Evolutionary conservation across 2,888 invertebrate species (phyloP).

Genomic region (Mesopsocus fuscifrons): DNA sequence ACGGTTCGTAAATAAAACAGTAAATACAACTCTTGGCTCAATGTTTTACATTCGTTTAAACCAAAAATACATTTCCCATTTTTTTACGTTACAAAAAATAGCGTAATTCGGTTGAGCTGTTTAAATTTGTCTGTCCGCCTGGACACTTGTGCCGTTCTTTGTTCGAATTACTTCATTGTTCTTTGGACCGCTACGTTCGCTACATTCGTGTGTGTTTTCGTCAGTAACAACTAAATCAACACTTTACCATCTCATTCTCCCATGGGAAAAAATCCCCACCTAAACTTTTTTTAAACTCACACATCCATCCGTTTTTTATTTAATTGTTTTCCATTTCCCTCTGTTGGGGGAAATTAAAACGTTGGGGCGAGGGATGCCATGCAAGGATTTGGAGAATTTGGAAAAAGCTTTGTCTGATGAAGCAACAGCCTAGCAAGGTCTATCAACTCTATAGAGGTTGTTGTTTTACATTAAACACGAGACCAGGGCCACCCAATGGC

Average conservation of each 20-base stretch:
- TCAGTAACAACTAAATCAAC: not conserved
- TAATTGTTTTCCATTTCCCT: too few species aligned
- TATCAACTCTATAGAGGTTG: too few species aligned
- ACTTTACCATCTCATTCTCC: not conserved
- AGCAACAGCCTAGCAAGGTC: too few species aligned
- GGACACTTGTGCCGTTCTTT: constrained; percentile 4
- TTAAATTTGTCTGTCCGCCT: constrained; percentile 7
- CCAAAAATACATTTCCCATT: constrained; percentile 8
- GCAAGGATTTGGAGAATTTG: too few species aligned
- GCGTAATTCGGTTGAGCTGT: constrained; percentile 8
- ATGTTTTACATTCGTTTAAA: constrained; percentile 8
- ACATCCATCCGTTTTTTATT: too few species aligned
- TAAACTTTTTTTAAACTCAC: too few species aligned
- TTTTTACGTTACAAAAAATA: constrained; percentile 5
- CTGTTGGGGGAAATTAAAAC: too few species aligned
- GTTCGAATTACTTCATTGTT: not conserved
- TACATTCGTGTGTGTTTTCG: not conserved
- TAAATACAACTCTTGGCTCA: not conserved
- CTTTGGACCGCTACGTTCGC: not conserved
- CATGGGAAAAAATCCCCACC: too few species aligned
- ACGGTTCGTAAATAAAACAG: constrained; percentile 4
- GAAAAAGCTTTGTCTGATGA: too few species aligned
- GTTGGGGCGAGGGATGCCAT: too few species aligned
- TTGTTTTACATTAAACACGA: too few species aligned
- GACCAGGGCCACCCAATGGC: too few species aligned